Evolutionary conservation across 2,888 invertebrate genomes (phyloP), one percentile per base, ranked within the genome.

Genomic region (Trissolcus brochymenae): DNA sequence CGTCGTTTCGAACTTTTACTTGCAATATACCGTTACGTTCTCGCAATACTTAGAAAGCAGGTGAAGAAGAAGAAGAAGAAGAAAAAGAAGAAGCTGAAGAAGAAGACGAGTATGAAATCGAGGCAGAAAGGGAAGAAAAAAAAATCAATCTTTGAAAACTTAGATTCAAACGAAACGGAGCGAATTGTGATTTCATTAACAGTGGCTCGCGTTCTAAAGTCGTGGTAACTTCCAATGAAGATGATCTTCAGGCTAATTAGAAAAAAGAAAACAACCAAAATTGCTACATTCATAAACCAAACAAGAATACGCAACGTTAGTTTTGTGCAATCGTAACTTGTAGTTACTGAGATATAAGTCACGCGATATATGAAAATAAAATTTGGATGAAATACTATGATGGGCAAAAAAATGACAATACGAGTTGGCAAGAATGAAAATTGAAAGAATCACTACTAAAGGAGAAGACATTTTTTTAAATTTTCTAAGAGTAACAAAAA

Each of bases 11-110:
- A 86, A 85, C 84, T 87, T 88, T 88, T 87, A 87, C 86, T 88
- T 88, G 88, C 88, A 88, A 88, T 88, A 88, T 88, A 88, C 84
- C 87, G 86, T 89, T 89, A 88, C 88, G 88, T 89, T 89, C 88
- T 88, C 88, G 89, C 88, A 88, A 89, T 89, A 88, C 86, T 88
- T 87, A 88, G 86, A 84, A 85, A 84, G 84, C 81, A 82, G 80
- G 79, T 71, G 57, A 79, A 79, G 73, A 66, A 73, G 70, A 70
- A 60, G 70, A 70, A 60, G 70, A 67, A 60, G 60, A 25, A n/a
- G 57, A 57, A 76, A 19, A 40, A 21, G 53, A 62, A 25, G 74
- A 62, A 67, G 66, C 65, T 19, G 66, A 74, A 76, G 76, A 77
- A 73, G 80, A 78, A 68, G 80, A 83, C 82, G 81, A 81, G 81